These are phyloP conservation scores for Vicugna pacos DNA, from an alignment of 2,113 vertebrate genomes.

Conservation along the genomic window DNA sequence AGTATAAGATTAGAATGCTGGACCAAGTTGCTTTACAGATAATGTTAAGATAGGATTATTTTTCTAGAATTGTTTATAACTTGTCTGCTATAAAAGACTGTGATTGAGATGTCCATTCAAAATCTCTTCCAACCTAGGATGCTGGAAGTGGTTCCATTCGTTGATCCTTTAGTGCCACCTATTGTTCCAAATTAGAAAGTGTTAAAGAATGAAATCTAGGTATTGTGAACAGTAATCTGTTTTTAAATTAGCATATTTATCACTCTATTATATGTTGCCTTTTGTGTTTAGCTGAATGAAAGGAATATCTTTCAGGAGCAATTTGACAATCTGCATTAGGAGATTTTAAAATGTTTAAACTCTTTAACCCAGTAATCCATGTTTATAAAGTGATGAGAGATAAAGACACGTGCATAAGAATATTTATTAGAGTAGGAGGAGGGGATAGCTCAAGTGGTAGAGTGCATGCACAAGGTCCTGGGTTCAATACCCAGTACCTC, in stretches of 20 bases:
- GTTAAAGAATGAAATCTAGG: constrained; percentile 12
- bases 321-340: not conserved
- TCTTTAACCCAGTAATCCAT: not conserved
- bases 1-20: not conserved
- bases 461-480: too few species aligned
- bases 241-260: constrained; percentile 42
- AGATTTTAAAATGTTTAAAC: not conserved
- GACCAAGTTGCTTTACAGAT: not conserved
- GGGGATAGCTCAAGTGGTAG: too few species aligned
- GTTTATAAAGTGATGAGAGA: constrained; percentile 24
- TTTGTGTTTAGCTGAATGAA: constrained; percentile 14
- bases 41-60: constrained; percentile 1
- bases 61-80: not conserved
- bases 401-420: not conserved
- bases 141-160: not conserved
- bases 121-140: not conserved
- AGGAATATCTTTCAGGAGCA: not conserved
- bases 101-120: not conserved
- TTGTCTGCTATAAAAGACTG: not conserved
- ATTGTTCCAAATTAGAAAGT: constrained; percentile 52
- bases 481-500: too few species aligned
- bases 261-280: constrained; percentile 17
- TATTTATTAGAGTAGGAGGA: not conserved
- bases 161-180: constrained; percentile 73
- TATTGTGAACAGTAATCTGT: not conserved